Base-by-base conservation (phyloP, 1,140 invertebrate genomes). In the Palaemon carinicauda region DNA sequence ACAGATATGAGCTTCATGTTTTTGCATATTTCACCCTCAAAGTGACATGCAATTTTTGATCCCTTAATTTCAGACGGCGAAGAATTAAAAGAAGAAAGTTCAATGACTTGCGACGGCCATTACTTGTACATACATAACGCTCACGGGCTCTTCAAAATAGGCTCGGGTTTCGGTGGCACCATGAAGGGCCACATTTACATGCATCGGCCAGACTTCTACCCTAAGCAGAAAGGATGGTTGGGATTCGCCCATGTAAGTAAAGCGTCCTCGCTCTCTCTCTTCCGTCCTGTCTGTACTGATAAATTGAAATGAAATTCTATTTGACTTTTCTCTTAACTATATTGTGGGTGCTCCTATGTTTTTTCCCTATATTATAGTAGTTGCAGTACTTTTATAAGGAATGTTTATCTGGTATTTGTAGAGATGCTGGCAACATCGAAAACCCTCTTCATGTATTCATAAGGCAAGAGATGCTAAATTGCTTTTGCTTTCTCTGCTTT, bases 161-260 rank as follows among this genome's bases (percentile, higher is more conserved):
- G 97, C 10, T 97, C 97, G 88, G 97, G 98, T 24, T 98, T 97
- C 92, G 95, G 95, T 54, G 96, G 95, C 89, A 97, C 97, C 15
- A 94, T 97, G 87, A 96, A 95, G 92, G 97, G 96, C 41, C 95
- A 96, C 91, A 92, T 98, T 53, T 97, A 97, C 91, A 91, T 94
- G 86, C 94, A 95, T 90, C 96, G 96, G 91, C 93, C 94, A 60
- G 95, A 97, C 91, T 96, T 96, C 91, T 96, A 96, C 91, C 93
- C 94, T 29, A 90, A 90, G 78, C 93, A 94, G 90, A 93, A 92
- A 88, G 96, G 96, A 77, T 97, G 96, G 95, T 92, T 98, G 77
- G 96, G 96, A 29, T 96, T 94, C 93, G 96, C 96, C 91, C 94
- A 94, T 92, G 96, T 97, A 91, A 93, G 93, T 93, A 60, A 52